Evolutionary conservation across 2,888 invertebrate genomes (phyloP).

Genomic region (Neoscelio sp.): DNA sequence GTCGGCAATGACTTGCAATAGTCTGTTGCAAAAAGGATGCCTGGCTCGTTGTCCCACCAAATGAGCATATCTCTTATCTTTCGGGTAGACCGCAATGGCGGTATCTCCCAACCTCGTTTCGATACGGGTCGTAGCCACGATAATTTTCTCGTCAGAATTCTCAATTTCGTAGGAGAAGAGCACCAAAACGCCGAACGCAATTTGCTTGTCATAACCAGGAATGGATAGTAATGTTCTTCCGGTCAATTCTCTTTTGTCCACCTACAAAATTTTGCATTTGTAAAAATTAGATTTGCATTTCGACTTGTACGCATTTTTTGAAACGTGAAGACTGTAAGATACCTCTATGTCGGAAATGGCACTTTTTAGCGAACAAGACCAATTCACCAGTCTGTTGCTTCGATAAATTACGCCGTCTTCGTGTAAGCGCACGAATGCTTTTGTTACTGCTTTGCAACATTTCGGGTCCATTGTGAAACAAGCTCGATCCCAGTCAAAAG

Average conservation of each 20-base stretch:
- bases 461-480: conserved; percentile 98
- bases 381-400: conserved; percentile 97
- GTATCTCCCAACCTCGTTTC: conserved; percentile 99
- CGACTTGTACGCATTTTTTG: not conserved
- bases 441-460: conserved; percentile 93
- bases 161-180: conserved; percentile 95
- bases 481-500: conserved; percentile 97
- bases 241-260: conserved; percentile 95
- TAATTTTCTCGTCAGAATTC: conserved; percentile 89
- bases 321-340: conserved; percentile 33
- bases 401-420: conserved; percentile 96
- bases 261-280: conserved; percentile 79
- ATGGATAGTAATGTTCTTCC: conserved; percentile 94
- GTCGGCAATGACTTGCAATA: conserved; percentile 95
- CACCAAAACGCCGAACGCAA: conserved; percentile 97
- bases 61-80: conserved; percentile 92
- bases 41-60: conserved; percentile 91
- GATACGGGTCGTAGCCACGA: conserved; percentile 98
- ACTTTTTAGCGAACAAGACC: conserved; percentile 98
- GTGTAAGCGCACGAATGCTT: conserved; percentile 96
- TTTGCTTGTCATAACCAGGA: conserved; percentile 95
- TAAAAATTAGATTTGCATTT: conserved; percentile 13
- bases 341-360: conserved; percentile 99
- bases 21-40: conserved; percentile 95
- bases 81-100: conserved; percentile 98